phyloP scores from a whole-genome alignment of 2,113 vertebrate genomes.

The Aegotheles bennettii region DNA sequence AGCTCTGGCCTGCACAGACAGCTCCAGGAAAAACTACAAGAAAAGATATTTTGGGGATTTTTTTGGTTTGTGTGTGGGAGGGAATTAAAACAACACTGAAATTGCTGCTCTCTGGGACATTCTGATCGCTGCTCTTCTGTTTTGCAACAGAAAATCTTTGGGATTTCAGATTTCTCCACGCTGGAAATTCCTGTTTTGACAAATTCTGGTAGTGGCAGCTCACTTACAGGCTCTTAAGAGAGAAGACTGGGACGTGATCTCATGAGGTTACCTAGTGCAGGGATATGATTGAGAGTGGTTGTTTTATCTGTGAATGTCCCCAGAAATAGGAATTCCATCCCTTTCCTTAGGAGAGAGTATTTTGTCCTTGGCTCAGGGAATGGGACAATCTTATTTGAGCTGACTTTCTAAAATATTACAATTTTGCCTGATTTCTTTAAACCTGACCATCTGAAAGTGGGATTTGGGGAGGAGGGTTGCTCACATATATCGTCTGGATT shows the following conservation, averaged over 20 bases:
- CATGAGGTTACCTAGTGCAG: not conserved
- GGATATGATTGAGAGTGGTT: not conserved
- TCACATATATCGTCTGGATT: not conserved
- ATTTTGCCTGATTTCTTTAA: not conserved
- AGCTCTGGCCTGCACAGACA: not conserved
- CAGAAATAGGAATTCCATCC: not conserved
- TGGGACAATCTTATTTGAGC: not conserved
- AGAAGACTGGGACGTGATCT: not conserved
- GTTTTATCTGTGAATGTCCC: not conserved
- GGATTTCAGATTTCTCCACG: not conserved
- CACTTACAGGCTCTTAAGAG: not conserved
- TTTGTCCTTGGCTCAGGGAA: not conserved
- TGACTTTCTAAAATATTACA: not conserved
- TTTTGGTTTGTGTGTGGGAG: not conserved
- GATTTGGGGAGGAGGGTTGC: not conserved
- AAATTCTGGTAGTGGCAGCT: not conserved
- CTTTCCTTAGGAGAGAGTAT: not conserved
- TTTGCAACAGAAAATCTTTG: not conserved
- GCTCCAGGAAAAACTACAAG: not conserved
- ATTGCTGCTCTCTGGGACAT: not conserved
- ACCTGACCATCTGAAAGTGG: not conserved
- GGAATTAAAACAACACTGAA: not conserved
- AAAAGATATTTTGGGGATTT: not conserved
- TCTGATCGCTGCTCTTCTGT: not conserved
- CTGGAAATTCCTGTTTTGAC: not conserved